Conservation (phyloP, 1,140 invertebrate genomes). For the Bombus sylvicola region DNA sequence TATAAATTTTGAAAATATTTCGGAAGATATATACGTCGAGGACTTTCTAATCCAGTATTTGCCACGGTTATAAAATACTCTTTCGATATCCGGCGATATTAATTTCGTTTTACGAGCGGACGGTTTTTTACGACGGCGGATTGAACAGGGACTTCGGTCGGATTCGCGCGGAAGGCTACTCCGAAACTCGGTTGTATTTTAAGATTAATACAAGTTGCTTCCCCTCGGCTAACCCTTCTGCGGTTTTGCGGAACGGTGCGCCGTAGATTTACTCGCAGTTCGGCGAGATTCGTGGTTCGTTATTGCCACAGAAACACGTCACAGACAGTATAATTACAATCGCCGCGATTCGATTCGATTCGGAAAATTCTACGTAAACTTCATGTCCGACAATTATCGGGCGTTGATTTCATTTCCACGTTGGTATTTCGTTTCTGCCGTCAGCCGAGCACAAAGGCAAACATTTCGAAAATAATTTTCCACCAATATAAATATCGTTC, state of each 20-base stretch:
- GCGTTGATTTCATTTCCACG: background rate
- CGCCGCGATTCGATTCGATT: background rate
- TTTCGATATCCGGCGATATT: slow-evolving; percentile 37
- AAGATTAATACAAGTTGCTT: slow-evolving; percentile 49
- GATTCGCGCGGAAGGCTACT: background rate
- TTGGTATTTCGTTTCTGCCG: background rate
- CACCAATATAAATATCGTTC: background rate
- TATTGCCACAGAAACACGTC: slow-evolving; percentile 12
- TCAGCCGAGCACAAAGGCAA: background rate
- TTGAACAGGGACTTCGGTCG: slow-evolving; percentile 4
- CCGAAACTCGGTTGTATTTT: slow-evolving; percentile 41
- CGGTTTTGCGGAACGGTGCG: slow-evolving; percentile 28
- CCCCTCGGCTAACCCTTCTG: slow-evolving; percentile 14
- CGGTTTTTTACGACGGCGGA: slow-evolving; percentile 18
- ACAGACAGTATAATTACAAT: background rate
- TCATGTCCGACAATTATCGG: background rate
- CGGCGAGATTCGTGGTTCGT: slow-evolving; percentile 33
- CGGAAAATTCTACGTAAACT: background rate
- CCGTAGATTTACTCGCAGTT: slow-evolving; percentile 50
- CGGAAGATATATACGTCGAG: background rate
- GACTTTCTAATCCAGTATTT: background rate
- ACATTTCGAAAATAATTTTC: background rate
- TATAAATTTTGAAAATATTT: background rate
- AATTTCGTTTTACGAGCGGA: slow-evolving; percentile 38
- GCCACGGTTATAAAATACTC: slow-evolving; percentile 21